These are phyloP conservation scores for Sardinella longiceps DNA, from an alignment of 2,797 vertebrate species.

Conservation along the genomic window DNA sequence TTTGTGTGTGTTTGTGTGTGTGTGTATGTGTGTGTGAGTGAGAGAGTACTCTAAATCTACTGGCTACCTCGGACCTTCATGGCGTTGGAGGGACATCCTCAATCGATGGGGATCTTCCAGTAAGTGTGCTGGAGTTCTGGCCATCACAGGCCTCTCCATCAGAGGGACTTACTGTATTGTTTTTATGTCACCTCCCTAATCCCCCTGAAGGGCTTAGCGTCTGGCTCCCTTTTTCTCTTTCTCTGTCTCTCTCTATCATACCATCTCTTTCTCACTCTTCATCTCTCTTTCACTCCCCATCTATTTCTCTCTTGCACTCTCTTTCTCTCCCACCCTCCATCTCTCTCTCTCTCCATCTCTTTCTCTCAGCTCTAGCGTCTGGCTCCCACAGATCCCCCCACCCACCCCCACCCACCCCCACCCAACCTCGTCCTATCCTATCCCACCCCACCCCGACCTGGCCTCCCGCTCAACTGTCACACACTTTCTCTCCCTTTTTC, in stretches of 20 bases:
- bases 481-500: not conserved
- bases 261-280: not conserved
- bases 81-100: not conserved
- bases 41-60: not conserved
- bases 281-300: not conserved
- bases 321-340: not conserved
- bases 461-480: not conserved
- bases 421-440: too few relatives aligned
- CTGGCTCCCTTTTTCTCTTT: not conserved
- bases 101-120: not conserved
- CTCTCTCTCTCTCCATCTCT: not conserved
- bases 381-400: not conserved
- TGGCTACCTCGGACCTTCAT: not conserved
- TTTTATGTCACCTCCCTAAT: conserved; percentile 19
- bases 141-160: not conserved
- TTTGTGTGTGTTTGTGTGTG: not conserved
- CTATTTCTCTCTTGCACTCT: not conserved
- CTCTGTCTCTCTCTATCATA: not conserved
- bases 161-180: conserved; percentile 16
- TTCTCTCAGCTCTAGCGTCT: not conserved
- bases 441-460: conserved; percentile 5
- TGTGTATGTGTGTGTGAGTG: not conserved
- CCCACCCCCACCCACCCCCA: conserved; percentile 15
- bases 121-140: not conserved
- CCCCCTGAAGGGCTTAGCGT: not conserved